These are phyloP conservation scores for Notothenia coriiceps DNA, from an alignment of 2,113 vertebrate genomes.

Conservation along the genomic window DNA sequence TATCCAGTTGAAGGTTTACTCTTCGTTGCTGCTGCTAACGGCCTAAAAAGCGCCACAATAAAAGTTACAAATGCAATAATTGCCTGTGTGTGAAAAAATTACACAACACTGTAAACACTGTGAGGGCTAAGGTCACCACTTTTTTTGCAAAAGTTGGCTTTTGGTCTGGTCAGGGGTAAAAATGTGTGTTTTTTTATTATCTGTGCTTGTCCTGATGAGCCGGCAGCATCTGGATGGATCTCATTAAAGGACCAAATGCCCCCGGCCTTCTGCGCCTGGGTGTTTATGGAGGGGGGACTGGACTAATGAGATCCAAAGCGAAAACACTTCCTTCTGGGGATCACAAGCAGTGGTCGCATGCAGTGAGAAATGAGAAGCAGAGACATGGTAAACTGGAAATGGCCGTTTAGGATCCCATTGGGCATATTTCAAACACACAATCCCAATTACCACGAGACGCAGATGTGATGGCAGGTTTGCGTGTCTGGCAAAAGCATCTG, in stretches of 20 bases:
- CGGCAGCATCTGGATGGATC: slow-evolving; percentile 69
- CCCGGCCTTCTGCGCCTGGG: slow-evolving; percentile 45
- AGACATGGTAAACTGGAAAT: slow-evolving; percentile 32
- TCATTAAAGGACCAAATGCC: slow-evolving; percentile 72
- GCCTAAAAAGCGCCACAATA: background rate
- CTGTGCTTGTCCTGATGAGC: slow-evolving; percentile 56
- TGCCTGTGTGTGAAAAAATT: slow-evolving; percentile 2
- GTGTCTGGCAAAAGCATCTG: slow-evolving; percentile 4
- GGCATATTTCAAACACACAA: slow-evolving; percentile 29
- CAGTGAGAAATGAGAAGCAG: slow-evolving; percentile 25
- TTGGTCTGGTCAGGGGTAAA: slow-evolving; percentile 51
- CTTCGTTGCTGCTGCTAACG: background rate
- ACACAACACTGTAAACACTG: slow-evolving; percentile 40
- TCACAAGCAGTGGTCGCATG: slow-evolving; percentile 34
- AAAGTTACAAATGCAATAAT: background rate
- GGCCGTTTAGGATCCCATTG: slow-evolving; percentile 19
- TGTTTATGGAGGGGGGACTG: slow-evolving; percentile 64
- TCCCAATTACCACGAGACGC: slow-evolving; percentile 21
- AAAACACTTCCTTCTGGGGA: slow-evolving; percentile 47
- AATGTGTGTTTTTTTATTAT: slow-evolving; percentile 47
- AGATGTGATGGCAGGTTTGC: slow-evolving; percentile 19
- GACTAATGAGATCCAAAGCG: slow-evolving; percentile 71
- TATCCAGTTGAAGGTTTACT: background rate
- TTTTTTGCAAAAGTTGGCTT: slow-evolving; percentile 12
- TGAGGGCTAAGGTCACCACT: slow-evolving; percentile 46